A percentile compares a stretch with the other conserved stretches of the same genome.
Evolutionary conservation across 2,797 vertebrate species (phyloP).

Genomic region (Onychomys arenicola): DNA sequence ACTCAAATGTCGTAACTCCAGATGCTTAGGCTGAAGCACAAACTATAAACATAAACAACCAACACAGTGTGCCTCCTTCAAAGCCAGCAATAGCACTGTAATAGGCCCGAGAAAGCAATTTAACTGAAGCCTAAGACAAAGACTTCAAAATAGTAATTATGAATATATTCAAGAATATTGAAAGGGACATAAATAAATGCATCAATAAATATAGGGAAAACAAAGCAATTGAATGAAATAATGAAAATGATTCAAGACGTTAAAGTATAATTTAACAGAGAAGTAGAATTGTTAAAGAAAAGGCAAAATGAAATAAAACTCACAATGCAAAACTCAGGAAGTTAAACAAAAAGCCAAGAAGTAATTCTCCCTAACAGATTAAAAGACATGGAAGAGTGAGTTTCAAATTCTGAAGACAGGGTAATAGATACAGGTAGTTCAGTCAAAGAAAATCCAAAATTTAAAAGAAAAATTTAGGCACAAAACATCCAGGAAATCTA

Average conservation of each 20-base stretch:
- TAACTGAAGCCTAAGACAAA: background rate
- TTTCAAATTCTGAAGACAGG: background rate
- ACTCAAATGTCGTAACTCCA: background rate
- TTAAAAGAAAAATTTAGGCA: background rate
- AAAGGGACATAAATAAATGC: background rate
- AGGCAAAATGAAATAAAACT: background rate
- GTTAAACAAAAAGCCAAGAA: background rate
- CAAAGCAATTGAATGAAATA: background rate
- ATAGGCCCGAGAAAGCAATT: background rate
- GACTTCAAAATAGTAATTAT: background rate
- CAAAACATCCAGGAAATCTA: background rate
- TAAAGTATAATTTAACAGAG: background rate
- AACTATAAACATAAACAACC: background rate
- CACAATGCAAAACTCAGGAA: background rate
- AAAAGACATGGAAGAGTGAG: background rate
- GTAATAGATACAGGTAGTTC: background rate
- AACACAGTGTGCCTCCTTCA: background rate
- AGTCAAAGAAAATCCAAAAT: background rate
- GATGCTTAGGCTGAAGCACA: background rate
- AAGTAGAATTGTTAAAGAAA: background rate
- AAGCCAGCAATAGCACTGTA: background rate
- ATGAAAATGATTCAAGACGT: background rate
- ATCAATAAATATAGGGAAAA: background rate
- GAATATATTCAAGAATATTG: background rate
- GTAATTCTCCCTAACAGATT: background rate